phyloP scores from a whole-genome alignment of 2,113 vertebrate genomes.

The Cyprinodon tularosa region DNA sequence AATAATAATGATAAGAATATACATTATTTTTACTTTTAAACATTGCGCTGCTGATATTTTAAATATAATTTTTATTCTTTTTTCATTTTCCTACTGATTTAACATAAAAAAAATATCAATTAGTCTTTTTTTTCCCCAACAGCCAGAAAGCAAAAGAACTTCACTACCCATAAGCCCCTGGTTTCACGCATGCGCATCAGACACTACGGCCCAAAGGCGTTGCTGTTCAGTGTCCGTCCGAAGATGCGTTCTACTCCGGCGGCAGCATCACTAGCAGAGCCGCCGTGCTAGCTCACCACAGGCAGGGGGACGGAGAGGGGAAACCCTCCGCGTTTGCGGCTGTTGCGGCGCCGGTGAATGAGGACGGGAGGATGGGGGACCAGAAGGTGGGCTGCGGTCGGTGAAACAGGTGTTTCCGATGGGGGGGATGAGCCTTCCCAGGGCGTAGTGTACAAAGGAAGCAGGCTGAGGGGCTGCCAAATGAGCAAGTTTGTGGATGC shows the following conservation, averaged over 20 bases:
- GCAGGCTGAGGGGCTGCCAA: slow-evolving; percentile 32
- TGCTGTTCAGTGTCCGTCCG: slow-evolving; percentile 62
- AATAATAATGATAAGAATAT: too few species aligned
- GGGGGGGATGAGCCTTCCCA: slow-evolving; percentile 46
- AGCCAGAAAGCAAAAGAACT: slow-evolving; percentile 22
- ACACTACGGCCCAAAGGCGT: slow-evolving; percentile 66
- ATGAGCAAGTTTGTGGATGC: slow-evolving; percentile 38
- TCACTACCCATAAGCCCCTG: slow-evolving; percentile 68
- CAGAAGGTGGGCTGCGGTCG: slow-evolving; percentile 76
- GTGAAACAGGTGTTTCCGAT: slow-evolving; percentile 69
- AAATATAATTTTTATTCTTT: too few species aligned
- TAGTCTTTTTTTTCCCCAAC: background rate
- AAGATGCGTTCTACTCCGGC: slow-evolving; percentile 74
- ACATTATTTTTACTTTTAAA: too few species aligned
- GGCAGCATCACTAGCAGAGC: slow-evolving; percentile 80
- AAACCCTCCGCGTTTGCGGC: slow-evolving; percentile 26
- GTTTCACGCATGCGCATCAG: slow-evolving; percentile 63
- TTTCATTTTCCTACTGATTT: too few species aligned
- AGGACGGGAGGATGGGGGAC: slow-evolving; percentile 75
- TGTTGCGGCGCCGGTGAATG: slow-evolving; percentile 33
- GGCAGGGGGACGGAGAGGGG: slow-evolving; percentile 16
- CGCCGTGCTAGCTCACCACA: slow-evolving; percentile 37
- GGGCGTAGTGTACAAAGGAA: slow-evolving; percentile 75
- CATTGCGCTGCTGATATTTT: too few species aligned
- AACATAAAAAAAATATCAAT: too few species aligned